These are phyloP conservation scores for Melieria crassipennis DNA, from an alignment of 2,888 invertebrate genomes.

Conservation along the genomic window DNA sequence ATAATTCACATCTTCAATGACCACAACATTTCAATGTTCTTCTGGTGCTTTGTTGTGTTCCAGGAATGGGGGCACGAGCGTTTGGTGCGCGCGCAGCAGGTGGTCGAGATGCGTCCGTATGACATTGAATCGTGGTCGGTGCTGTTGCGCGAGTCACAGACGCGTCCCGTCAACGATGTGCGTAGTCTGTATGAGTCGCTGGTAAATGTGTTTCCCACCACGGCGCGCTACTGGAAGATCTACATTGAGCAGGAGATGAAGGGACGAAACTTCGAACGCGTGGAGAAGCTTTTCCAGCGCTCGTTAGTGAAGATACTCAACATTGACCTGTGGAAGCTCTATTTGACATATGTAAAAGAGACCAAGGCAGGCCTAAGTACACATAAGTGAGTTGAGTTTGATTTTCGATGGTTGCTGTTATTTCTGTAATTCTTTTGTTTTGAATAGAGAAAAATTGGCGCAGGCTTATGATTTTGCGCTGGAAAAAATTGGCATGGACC, in stretches of 20 bases:
- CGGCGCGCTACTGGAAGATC: slow-evolving; percentile 98
- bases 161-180: slow-evolving; percentile 86
- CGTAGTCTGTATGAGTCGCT: slow-evolving; percentile 92
- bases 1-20: not conserved
- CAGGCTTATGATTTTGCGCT: slow-evolving; percentile 99
- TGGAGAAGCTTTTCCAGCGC: slow-evolving; percentile 98
- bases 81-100: slow-evolving; percentile 81
- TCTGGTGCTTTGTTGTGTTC: not conserved
- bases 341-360: slow-evolving; percentile 97
- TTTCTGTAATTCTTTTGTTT: slow-evolving; percentile 3
- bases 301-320: slow-evolving; percentile 98
- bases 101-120: slow-evolving; percentile 87
- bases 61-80: slow-evolving; percentile 92
- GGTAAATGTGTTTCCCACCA: slow-evolving; percentile 93
- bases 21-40: not conserved
- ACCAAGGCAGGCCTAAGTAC: slow-evolving; percentile 93
- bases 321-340: slow-evolving; percentile 98
- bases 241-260: slow-evolving; percentile 99
- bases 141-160: slow-evolving; percentile 92
- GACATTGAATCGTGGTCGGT: slow-evolving; percentile 99
- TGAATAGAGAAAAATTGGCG: slow-evolving; percentile 95
- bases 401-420: not conserved
- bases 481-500: slow-evolving; percentile 98
- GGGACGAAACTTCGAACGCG: slow-evolving; percentile 95
- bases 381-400: slow-evolving; percentile 79